phyloP scores from a whole-genome alignment of 2,888 invertebrate genomes.

The Netelia virgata region DNA sequence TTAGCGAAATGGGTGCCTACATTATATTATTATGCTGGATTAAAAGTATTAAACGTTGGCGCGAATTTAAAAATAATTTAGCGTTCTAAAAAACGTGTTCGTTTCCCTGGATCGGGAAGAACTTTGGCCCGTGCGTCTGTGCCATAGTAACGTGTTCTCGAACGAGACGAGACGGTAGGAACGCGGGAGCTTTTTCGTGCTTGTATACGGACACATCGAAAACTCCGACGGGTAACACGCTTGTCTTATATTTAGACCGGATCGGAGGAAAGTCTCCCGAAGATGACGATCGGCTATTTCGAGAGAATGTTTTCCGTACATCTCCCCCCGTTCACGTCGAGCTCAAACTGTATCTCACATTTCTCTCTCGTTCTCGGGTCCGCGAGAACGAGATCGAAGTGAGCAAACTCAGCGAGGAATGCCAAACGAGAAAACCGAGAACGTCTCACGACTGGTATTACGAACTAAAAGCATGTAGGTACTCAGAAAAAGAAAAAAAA shows the following conservation, averaged over 20 bases:
- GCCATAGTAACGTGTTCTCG: neutral
- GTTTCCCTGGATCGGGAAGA: too few relatives aligned
- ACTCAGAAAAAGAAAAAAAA: neutral
- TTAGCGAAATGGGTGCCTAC: too few relatives aligned
- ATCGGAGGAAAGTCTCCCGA: slow-evolving; percentile 73
- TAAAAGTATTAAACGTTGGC: too few relatives aligned
- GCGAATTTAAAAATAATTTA: too few relatives aligned
- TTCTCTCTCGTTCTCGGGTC: slow-evolving; percentile 10
- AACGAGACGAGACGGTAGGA: slow-evolving; percentile 46
- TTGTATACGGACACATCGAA: slow-evolving; percentile 52
- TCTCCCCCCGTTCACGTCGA: slow-evolving; percentile 48
- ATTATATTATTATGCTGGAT: too few relatives aligned
- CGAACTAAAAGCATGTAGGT: slow-evolving; percentile 6
- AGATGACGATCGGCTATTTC: slow-evolving; percentile 79
- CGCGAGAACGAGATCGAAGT: slow-evolving; percentile 47
- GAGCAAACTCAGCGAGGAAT: slow-evolving; percentile 44
- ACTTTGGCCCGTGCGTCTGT: too few relatives aligned
- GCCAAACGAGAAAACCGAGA: slow-evolving; percentile 30
- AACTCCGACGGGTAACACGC: slow-evolving; percentile 40
- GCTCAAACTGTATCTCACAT: slow-evolving; percentile 56
- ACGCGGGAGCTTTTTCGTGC: slow-evolving; percentile 68
- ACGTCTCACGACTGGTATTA: slow-evolving; percentile 1
- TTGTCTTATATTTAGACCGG: slow-evolving; percentile 72
- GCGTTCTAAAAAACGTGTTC: too few relatives aligned
- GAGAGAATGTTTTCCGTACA: slow-evolving; percentile 67